Evolutionary conservation across 2,113 vertebrate species (phyloP).

Genomic region (Eretmochelys imbricata): DNA sequence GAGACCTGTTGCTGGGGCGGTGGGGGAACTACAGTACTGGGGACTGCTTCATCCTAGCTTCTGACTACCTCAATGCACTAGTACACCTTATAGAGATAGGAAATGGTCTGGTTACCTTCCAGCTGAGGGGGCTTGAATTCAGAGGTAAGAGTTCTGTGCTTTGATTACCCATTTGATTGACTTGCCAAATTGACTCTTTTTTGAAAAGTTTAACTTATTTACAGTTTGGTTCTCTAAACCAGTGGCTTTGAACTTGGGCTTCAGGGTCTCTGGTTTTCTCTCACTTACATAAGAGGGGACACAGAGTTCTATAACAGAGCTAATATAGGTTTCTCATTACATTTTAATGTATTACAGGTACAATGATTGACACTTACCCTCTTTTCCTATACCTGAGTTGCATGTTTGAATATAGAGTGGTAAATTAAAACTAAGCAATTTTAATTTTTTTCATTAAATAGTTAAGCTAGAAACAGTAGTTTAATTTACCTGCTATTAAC

Average conservation of each 20-base stretch:
- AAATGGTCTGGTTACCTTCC: constrained; percentile 90
- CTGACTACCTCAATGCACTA: constrained; percentile 93
- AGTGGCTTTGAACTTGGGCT: not conserved
- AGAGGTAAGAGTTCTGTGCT: constrained; percentile 79
- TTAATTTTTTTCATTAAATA: not conserved
- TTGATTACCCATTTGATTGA: not conserved
- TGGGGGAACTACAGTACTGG: constrained; percentile 91
- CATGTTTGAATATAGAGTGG: not conserved
- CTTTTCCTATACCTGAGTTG: not conserved
- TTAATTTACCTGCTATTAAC: not conserved
- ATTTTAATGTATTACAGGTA: not conserved
- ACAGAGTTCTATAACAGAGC: not conserved
- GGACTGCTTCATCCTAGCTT: constrained; percentile 94
- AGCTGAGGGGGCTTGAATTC: constrained; percentile 91
- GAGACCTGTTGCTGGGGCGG: constrained; percentile 88
- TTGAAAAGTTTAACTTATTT: not conserved
- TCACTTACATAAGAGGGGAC: not conserved
- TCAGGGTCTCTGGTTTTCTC: not conserved
- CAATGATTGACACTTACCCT: not conserved
- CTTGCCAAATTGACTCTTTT: not conserved
- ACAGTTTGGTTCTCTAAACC: not conserved
- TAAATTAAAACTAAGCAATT: not conserved
- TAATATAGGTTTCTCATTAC: not conserved
- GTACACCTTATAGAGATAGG: constrained; percentile 93
- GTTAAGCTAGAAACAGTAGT: not conserved